These are phyloP conservation scores for Crocidura indochinensis DNA, from an alignment of 2,797 vertebrate species.

Conservation along the genomic window DNA sequence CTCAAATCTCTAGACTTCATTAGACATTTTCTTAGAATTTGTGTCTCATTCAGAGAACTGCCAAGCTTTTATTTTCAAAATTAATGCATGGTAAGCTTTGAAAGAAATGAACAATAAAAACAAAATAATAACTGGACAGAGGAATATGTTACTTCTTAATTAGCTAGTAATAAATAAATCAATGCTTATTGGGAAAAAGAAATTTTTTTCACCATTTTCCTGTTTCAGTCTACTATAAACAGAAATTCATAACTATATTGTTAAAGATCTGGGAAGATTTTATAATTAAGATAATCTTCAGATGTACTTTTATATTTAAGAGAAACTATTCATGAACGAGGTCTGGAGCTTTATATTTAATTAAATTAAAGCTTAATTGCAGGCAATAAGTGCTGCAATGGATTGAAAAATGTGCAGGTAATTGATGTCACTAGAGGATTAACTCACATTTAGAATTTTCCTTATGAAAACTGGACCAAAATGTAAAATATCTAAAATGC, in stretches of 20 bases:
- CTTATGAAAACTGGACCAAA: not conserved
- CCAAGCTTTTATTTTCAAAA: not conserved
- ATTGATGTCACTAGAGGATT: not conserved
- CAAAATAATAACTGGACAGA: not conserved
- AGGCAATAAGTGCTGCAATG: not conserved
- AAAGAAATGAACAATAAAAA: slow-evolving; percentile 10
- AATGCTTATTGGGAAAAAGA: not conserved
- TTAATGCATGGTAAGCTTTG: not conserved
- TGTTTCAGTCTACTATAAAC: not conserved
- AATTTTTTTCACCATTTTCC: slow-evolving; percentile 8
- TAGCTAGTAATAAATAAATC: not conserved
- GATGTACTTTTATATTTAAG: slow-evolving; percentile 10
- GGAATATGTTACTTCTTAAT: not conserved
- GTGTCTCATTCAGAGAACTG: not conserved
- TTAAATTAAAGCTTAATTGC: slow-evolving; percentile 7
- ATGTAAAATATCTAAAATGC: not conserved
- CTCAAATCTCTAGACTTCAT: not conserved
- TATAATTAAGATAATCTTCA: slow-evolving; percentile 2
- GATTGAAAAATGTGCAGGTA: not conserved
- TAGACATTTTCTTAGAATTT: not conserved
- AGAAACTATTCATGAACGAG: not conserved
- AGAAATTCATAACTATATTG: not conserved
- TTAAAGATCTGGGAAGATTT: not conserved
- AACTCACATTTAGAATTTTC: not conserved
- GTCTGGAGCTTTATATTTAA: not conserved